Base-by-base conservation (phyloP, 2,888 invertebrate species). In the Microctonus aethiopoides region DNA sequence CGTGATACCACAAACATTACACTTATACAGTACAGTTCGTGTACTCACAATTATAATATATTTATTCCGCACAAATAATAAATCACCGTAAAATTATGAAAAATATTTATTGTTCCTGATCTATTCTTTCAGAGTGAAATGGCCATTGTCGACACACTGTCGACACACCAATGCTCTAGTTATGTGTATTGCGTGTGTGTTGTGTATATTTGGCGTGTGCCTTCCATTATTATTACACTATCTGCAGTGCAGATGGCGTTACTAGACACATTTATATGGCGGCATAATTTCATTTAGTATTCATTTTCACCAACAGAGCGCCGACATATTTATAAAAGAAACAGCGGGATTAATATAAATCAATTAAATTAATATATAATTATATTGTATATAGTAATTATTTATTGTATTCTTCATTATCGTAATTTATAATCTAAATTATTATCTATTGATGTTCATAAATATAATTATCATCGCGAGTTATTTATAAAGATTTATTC, bases 81-180 rank as follows among this genome's bases (percentile, higher is more conserved):
- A 26, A 46, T 26, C 32, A 32, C 29, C n/a, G n/a, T n/a, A 6
- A 52, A 64, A 51, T 71, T 72, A 72, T 74, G 75, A 76, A 76
- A 76, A 75, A 67, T 70, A 74, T 73, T 75, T 71, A 76, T 75
- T 76, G 77, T 75, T 78, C 78, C 79, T 80, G 82, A 80, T 80
- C 81, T 77, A 83, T 78, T 74, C 75, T 80, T 76, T 80, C 77
- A 79, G 75, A 78, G 83, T 80, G 81, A 70, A 73, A 72, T 74
- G 70, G 74, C 84, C 84, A 84, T 84, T 84, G 82, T 83, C 79
- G 83, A n/a, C n/a, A 74, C 72, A 73, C 70, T 74, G 69, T 70
- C 68, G 63, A 32, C 29, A 54, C 57, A 51, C 54, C 54, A 51
- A 57, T 16, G n/a, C n/a, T 46, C 26, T 41, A n/a, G 20, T 32